phyloP scores from a whole-genome alignment of 2,113 vertebrate species.

The Strix uralensis region DNA sequence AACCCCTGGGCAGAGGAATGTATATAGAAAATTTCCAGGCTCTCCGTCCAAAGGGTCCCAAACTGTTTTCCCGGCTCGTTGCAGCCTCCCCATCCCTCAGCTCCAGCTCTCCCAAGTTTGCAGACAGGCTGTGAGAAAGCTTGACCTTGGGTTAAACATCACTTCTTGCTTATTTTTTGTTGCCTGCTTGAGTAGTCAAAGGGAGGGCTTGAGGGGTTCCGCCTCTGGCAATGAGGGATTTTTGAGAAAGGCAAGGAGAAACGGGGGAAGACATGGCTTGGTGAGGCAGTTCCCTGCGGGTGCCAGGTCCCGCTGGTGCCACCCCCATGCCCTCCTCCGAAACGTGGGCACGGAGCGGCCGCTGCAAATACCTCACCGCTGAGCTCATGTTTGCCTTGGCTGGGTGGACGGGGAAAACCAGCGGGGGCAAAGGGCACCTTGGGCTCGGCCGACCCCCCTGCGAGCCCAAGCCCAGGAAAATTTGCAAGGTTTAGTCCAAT shows the following conservation, averaged over 20 bases:
- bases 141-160: not conserved
- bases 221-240: rapidly evolving
- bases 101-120: not conserved
- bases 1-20: rapidly evolving
- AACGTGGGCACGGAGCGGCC: not conserved
- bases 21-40: not conserved
- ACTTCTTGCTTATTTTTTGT: not conserved
- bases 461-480: not conserved
- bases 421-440: not conserved
- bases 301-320: not conserved
- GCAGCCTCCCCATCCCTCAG: not conserved
- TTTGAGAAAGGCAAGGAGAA: not conserved
- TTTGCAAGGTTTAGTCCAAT: not conserved
- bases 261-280: rapidly evolving
- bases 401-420: rapidly evolving
- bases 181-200: not conserved
- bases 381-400: conserved; percentile 59
- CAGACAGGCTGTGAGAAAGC: not conserved
- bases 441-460: not conserved
- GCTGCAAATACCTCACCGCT: not conserved
- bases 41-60: not conserved
- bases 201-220: not conserved
- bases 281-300: rapidly evolving
- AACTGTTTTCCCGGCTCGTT: not conserved
- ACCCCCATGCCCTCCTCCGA: not conserved